Evolutionary conservation across 1,140 invertebrate genomes (phyloP).

Genomic region (Spodoptera frugiperda): DNA sequence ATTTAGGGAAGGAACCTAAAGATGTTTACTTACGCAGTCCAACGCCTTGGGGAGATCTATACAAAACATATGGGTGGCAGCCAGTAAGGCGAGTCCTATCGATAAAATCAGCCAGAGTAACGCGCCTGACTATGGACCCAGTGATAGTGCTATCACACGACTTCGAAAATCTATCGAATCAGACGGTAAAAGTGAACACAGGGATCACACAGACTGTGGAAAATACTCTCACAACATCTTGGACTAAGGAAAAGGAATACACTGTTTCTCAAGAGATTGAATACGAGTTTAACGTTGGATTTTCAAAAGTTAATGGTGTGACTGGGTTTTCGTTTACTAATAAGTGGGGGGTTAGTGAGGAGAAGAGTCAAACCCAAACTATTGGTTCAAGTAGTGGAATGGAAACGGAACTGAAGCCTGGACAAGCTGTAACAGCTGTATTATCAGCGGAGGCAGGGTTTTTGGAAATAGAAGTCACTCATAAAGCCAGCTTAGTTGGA

Average conservation of each 20-base stretch:
- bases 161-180: slow-evolving; percentile 71
- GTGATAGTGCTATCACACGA: slow-evolving; percentile 65
- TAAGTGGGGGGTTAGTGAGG: slow-evolving; percentile 66
- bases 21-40: slow-evolving; percentile 67
- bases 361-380: slow-evolving; percentile 67
- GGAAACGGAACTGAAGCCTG: slow-evolving; percentile 70
- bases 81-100: slow-evolving; percentile 62
- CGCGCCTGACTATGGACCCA: slow-evolving; percentile 55
- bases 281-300: slow-evolving; percentile 65
- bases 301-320: slow-evolving; percentile 60
- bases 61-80: slow-evolving; percentile 71
- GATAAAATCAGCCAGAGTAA: slow-evolving; percentile 69
- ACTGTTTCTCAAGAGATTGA: slow-evolving; percentile 64
- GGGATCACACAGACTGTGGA: slow-evolving; percentile 72
- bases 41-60: slow-evolving; percentile 73
- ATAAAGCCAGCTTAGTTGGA: slow-evolving; percentile 62
- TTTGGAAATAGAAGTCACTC: slow-evolving; percentile 69
- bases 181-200: slow-evolving; percentile 73
- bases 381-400: slow-evolving; percentile 68
- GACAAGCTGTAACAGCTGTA: slow-evolving; percentile 67
- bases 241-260: slow-evolving; percentile 63
- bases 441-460: slow-evolving; percentile 65
- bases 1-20: slow-evolving; percentile 55
- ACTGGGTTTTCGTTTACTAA: slow-evolving; percentile 60
- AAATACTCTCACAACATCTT: slow-evolving; percentile 68